Percentiles rank a stretch among this genome's conserved stretches.
Conservation (phyloP, 2,113 vertebrate species). For the Grus americana region DNA sequence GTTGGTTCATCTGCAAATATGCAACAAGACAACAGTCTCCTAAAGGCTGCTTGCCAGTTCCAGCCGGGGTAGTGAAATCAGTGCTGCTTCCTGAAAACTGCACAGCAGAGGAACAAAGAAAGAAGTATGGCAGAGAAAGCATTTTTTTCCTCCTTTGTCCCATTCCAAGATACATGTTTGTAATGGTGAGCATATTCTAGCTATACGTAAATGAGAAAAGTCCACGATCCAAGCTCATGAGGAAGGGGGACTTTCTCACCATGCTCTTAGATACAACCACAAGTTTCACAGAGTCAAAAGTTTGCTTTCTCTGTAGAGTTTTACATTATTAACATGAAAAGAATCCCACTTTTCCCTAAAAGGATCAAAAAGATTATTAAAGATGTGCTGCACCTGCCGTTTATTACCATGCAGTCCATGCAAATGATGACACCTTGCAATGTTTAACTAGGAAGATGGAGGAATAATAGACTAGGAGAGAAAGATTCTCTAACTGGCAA, state of each 20-base stretch:
- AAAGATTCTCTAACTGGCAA: background rate
- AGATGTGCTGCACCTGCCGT: background rate
- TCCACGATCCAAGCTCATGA: background rate
- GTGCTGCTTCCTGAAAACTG: background rate
- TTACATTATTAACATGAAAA: background rate
- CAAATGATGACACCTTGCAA: background rate
- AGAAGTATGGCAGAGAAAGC: background rate
- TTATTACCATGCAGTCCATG: background rate
- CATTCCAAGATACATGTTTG: background rate
- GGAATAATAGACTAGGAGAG: background rate
- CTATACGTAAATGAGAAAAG: background rate
- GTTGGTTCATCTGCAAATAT: background rate
- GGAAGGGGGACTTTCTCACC: background rate
- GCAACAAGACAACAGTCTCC: background rate
- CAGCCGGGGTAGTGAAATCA: background rate
- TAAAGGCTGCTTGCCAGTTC: background rate
- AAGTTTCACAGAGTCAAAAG: background rate
- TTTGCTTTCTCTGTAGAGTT: background rate
- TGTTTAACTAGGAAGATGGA: background rate
- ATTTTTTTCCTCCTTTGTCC: background rate
- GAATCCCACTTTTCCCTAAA: background rate
- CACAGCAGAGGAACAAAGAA: background rate
- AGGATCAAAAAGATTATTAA: background rate
- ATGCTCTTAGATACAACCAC: background rate
- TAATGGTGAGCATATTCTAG: background rate